A percentile compares a stretch with the other conserved stretches of the same genome.
Conservation (phyloP, 2,113 vertebrate genomes). For the Epinephelus moara region DNA sequence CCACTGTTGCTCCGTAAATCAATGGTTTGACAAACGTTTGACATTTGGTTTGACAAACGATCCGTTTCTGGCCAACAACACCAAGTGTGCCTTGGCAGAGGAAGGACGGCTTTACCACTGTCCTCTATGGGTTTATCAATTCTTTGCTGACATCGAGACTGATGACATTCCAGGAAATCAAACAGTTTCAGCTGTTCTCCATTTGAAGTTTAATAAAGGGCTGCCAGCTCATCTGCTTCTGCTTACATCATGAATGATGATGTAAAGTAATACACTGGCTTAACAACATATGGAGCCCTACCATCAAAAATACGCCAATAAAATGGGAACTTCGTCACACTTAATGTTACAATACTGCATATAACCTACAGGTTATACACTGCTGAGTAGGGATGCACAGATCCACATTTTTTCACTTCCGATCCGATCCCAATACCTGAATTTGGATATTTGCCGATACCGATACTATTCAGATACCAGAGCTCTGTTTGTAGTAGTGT, state of each 20-base stretch:
- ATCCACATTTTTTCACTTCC: too few species aligned
- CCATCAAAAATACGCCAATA: neutral
- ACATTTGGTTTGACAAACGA: conserved; percentile 5
- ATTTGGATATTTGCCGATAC: too few species aligned
- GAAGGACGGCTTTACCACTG: neutral
- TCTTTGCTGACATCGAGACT: conserved; percentile 2
- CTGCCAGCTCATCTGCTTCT: conserved; percentile 36
- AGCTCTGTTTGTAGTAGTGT: too few species aligned
- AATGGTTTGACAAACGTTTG: too few species aligned
- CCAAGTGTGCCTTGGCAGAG: conserved; percentile 2
- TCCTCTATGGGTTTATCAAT: conserved; percentile 12
- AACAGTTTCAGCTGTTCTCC: neutral
- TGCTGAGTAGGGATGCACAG: neutral
- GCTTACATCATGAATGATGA: conserved; percentile 9
- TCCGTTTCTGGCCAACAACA: neutral
- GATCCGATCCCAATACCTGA: too few species aligned
- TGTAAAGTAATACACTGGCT: neutral
- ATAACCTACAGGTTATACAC: neutral
- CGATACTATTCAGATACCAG: too few species aligned
- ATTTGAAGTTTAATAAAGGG: conserved; percentile 52
- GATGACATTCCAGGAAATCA: conserved; percentile 33
- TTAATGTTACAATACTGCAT: neutral
- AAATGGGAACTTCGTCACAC: neutral
- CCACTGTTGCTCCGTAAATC: too few species aligned
- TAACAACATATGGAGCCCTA: neutral